phyloP scores from a whole-genome alignment of 2,113 vertebrate genomes.

The Siniperca chuatsi region DNA sequence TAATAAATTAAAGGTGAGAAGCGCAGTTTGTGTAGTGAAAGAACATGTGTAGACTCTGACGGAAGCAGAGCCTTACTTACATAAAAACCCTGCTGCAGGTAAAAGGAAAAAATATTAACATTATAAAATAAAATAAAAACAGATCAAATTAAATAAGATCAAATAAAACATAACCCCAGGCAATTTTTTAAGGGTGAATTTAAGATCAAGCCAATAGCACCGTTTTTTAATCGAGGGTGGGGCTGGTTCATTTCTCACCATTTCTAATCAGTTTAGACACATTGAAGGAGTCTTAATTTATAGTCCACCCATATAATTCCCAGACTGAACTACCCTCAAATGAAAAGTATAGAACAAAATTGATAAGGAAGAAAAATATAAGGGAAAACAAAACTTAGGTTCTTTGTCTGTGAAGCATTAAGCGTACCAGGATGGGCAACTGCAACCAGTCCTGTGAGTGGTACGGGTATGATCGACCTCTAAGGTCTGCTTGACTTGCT shows the following conservation, averaged over 20 bases:
- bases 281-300: conserved; percentile 48
- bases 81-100: conserved; percentile 69
- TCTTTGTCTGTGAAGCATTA: conserved; percentile 69
- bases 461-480: conserved; percentile 52
- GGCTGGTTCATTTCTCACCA: conserved; percentile 55
- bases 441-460: conserved; percentile 60
- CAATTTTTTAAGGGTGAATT: conserved; percentile 63
- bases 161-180: conserved; percentile 23
- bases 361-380: conserved; percentile 26
- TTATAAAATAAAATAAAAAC: conserved; percentile 46
- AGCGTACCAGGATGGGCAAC: conserved; percentile 60
- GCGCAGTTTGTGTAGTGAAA: conserved; percentile 83
- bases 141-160: conserved; percentile 29
- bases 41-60: conserved; percentile 75
- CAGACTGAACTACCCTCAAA: conserved; percentile 37
- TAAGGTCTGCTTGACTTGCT: conserved; percentile 77
- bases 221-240: conserved; percentile 55
- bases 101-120: conserved; percentile 26
- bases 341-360: conserved; percentile 25
- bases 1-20: conserved; percentile 87
- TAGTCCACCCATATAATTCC: conserved; percentile 48
- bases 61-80: conserved; percentile 77
- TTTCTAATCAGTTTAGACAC: conserved; percentile 57
- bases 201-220: conserved; percentile 79
- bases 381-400: conserved; percentile 42